Evolutionary conservation across 2,797 vertebrate species (phyloP).

Genomic region (Melanotaenia trifasciata): DNA sequence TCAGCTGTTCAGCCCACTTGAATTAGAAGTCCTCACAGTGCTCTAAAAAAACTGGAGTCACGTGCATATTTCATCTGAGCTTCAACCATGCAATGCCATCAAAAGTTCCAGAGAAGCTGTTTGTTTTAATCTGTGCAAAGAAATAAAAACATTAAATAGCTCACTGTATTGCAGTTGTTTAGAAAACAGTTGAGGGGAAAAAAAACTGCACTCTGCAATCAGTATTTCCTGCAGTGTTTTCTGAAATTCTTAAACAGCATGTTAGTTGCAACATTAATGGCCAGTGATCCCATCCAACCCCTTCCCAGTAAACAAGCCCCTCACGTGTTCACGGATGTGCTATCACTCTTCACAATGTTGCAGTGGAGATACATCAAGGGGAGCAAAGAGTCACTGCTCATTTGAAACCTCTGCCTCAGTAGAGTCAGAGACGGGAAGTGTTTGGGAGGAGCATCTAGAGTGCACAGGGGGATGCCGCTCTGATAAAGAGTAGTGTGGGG

Average conservation of each 20-base stretch:
- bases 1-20: constrained; percentile 1
- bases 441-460: constrained; percentile 61
- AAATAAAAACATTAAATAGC: background rate
- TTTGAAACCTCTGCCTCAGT: constrained; percentile 61
- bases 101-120: background rate
- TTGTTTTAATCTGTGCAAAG: background rate
- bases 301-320: constrained; percentile 34
- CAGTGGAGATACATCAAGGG: constrained; percentile 57
- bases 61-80: background rate
- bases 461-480: constrained; percentile 54
- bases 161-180: constrained; percentile 6
- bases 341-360: constrained; percentile 69
- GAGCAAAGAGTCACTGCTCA: constrained; percentile 56
- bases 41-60: background rate
- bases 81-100: too few relatives aligned
- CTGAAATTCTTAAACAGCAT: constrained; percentile 11
- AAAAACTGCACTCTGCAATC: background rate
- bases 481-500: constrained; percentile 60
- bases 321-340: constrained; percentile 27
- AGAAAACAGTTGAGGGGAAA: background rate
- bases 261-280: background rate
- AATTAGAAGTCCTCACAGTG: background rate
- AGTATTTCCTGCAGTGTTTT: background rate
- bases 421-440: constrained; percentile 56
- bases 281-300: constrained; percentile 12